A percentile compares a stretch with the other conserved stretches of the same genome.
Conservation (phyloP, 2,888 invertebrate genomes). For the Antheraea assamensis region DNA sequence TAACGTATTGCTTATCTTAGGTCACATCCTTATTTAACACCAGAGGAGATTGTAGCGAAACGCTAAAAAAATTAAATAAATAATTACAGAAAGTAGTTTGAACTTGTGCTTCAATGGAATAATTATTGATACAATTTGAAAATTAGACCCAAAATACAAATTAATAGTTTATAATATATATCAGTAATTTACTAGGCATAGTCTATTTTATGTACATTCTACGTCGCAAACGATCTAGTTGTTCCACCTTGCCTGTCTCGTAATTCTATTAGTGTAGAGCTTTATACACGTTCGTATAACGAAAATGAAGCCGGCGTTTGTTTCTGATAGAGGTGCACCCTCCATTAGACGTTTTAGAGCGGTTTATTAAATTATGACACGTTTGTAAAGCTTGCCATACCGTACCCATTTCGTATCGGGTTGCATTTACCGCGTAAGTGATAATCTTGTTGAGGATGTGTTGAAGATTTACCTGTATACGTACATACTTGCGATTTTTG, state of each 20-base stretch:
- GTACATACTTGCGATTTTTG: neutral
- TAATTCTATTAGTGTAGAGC: slow-evolving; percentile 25
- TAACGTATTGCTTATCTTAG: no score
- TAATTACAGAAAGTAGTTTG: no score
- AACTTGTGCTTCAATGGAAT: no score
- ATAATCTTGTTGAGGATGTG: slow-evolving; percentile 5
- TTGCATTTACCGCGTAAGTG: slow-evolving; percentile 32
- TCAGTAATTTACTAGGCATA: neutral
- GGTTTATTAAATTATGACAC: slow-evolving; percentile 58
- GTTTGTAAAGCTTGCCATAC: slow-evolving; percentile 46
- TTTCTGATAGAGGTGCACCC: slow-evolving; percentile 41
- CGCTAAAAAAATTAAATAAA: no score
- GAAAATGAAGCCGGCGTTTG: slow-evolving; percentile 22
- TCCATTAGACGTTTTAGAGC: slow-evolving; percentile 54
- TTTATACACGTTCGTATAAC: slow-evolving; percentile 21
- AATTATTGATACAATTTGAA: neutral
- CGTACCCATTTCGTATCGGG: slow-evolving; percentile 42
- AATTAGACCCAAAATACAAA: neutral
- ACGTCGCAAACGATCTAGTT: slow-evolving; percentile 13
- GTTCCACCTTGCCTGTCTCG: slow-evolving; percentile 22
- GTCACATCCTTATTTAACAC: no score
- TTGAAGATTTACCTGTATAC: neutral
- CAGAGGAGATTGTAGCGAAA: no score
- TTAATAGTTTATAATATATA: neutral
- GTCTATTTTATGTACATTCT: slow-evolving; percentile 4